A percentile compares a stretch with the other conserved stretches of the same genome.
Evolutionary conservation across 2,113 vertebrate genomes (phyloP).

Genomic region (Eclectus roratus): DNA sequence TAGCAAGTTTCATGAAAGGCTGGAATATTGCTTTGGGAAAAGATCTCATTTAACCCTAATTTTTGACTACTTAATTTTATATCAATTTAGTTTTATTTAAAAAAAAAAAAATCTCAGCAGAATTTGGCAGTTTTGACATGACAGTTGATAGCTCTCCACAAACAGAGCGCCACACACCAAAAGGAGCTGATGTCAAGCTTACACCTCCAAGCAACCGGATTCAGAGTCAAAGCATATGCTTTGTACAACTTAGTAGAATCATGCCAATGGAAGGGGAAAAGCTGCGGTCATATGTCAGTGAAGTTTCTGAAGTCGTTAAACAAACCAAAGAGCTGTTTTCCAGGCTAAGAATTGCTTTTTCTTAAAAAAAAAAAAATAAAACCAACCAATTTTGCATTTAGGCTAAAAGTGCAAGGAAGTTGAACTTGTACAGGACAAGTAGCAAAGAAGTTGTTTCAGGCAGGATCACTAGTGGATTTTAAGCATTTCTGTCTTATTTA

Average conservation of each 20-base stretch:
- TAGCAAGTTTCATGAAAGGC: not conserved
- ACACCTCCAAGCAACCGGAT: not conserved
- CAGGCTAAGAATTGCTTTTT: not conserved
- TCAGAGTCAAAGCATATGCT: not conserved
- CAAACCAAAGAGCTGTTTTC: not conserved
- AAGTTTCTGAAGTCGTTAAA: not conserved
- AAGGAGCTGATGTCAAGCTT: not conserved
- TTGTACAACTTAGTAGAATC: not conserved
- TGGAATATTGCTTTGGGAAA: not conserved
- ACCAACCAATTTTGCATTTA: not conserved
- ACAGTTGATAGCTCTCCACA: not conserved
- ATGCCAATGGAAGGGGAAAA: not conserved
- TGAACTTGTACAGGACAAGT: not conserved
- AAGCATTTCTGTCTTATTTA: conserved; percentile 15
- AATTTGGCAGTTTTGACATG: not conserved
- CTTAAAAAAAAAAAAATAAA: not conserved
- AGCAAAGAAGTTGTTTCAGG: not conserved
- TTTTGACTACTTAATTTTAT: not conserved
- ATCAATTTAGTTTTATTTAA: not conserved
- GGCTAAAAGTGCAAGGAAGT: not conserved
- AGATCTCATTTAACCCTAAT: not conserved
- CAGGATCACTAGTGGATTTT: not conserved
- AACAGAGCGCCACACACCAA: not conserved
- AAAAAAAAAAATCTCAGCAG: not conserved
- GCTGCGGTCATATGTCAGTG: not conserved